Base-by-base conservation (phyloP, 2,113 vertebrate species). In the Archilochus colubris region DNA sequence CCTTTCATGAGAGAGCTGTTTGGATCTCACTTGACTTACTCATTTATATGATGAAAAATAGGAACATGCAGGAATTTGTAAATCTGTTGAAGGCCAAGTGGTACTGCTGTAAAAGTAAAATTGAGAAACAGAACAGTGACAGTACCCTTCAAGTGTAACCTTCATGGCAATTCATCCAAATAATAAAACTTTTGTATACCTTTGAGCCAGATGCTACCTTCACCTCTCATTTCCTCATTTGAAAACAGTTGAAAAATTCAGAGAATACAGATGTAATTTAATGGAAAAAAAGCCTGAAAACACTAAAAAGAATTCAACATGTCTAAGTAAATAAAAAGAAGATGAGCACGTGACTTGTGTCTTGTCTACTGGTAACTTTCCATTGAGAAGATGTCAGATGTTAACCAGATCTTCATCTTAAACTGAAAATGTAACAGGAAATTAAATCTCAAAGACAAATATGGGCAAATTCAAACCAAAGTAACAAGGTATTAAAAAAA, bases 1-100 rank as follows among this genome's bases (percentile, higher is more conserved):
- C 91, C 76, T 95, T 95, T 95, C 69, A 82, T 68, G 72, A 91
- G 84, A 91, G 82, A 88, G 30, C 64, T 88, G 75, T 84, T 95
- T 95, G 84, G 96, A 94, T 82, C 44, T 91, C 84, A 70, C 88
- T 96, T 96, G 93, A 93, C 92, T 95, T 89, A 77, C 40, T 96
- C 72, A 64, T 96, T 93, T 91, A 80, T 75, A 59, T 55, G 92
- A 93, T 63, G 74, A 94, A 97, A 95, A 95, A 91, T 90, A 91
- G 14, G 63, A 95, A 69, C 66, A 81, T 64, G 43, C 14, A 94
- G 79, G 94, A 95, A 96, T 97, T 82, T 93, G 88, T 90, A 91
- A 90, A 82, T 92, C 86, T 94, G 27, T 86, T 86, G 73, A 96
- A 94, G 82, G 70, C 81, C 68, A 88, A 95, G 81, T 62, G 70